Evolutionary conservation across 2,113 vertebrate genomes (phyloP), one percentile per base, ranked within the genome.

Genomic region (Epinephelus moara): DNA sequence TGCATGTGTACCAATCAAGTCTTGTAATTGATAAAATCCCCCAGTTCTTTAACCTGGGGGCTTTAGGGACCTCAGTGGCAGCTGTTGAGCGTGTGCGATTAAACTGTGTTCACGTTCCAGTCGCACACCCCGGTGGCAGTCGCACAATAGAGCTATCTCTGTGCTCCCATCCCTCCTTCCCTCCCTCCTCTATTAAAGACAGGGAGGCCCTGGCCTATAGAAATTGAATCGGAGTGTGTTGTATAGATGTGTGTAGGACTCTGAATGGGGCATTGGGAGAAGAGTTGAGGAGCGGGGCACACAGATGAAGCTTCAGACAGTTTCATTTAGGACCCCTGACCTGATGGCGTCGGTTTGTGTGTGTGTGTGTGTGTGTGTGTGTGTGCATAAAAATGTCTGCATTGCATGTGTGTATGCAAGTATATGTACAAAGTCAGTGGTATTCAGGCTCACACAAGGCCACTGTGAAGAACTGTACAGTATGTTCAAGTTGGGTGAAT

Each of bases 311-410:
- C 85, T 85, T 67, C 33, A 91, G 92, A 92, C 91, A 91, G 89
- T 85, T 84, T 94, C 88, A 92, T 94, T 88, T 77, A 89, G 84
- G 91, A 94, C 93, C 92, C 88, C 72, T 92, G 93, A 94, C 93
- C 92, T 71, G 70, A 78, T 74, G 74, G 63, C 59, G 18, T 82
- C 62, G 80, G 55, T 63, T 37, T 61, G 75, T 64, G 53, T 75
- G 63, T 45, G 49, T 72, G 71, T 62, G 42, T 68, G 63, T 79
- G 56, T 66, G 70, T 71, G 70, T 61, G 61, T 78, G 70, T 56
- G 49, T 69, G 63, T 78, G 56, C 67, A 55, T 45, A 37, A 64
- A 55, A 64, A 63, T 1, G 19, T 27, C 23, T 63, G n/a, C 64
- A 78, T 11, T 85, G 67, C 18, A 63, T 55, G 61, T 70, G 82